A percentile compares a stretch with the other conserved stretches of the same genome.
These are phyloP conservation scores for Typhlomys cinereus DNA, from an alignment of 2,113 vertebrate genomes.

Conservation along the genomic window DNA sequence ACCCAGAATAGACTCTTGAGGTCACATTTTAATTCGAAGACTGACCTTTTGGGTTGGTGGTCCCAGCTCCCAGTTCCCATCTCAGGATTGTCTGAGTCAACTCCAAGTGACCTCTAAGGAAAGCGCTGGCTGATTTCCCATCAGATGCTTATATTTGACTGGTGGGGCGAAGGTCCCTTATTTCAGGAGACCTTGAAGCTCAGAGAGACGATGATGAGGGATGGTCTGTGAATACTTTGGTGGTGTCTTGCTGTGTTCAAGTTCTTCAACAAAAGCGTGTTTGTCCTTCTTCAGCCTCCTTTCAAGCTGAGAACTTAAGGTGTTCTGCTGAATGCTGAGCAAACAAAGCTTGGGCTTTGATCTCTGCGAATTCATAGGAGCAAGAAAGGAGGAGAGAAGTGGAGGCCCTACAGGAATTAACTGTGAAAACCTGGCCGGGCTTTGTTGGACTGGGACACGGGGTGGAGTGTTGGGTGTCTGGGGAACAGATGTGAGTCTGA, in stretches of 20 bases:
- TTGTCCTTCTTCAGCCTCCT: slow-evolving; percentile 59
- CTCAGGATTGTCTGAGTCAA: neutral
- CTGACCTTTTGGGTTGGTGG: neutral
- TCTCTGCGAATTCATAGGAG: slow-evolving; percentile 61
- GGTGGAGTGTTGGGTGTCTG: slow-evolving; percentile 71
- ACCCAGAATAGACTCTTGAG: neutral
- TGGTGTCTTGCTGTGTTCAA: slow-evolving; percentile 13
- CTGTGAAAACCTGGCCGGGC: slow-evolving; percentile 71
- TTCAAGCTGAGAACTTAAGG: slow-evolving; percentile 70
- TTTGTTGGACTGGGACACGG: slow-evolving; percentile 68
- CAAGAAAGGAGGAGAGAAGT: slow-evolving; percentile 70
- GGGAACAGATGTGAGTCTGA: slow-evolving; percentile 74
- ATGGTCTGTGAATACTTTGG: slow-evolving; percentile 25
- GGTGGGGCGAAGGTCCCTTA: neutral
- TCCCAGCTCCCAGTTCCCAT: neutral
- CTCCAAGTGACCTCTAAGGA: slow-evolving; percentile 14
- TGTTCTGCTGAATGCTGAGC: slow-evolving; percentile 65
- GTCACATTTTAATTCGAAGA: slow-evolving; percentile 6
- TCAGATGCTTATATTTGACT: neutral
- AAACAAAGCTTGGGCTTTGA: slow-evolving; percentile 75
- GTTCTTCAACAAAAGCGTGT: slow-evolving; percentile 38
- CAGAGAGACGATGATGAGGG: neutral
- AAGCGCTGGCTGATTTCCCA: neutral
- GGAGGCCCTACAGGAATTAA: slow-evolving; percentile 70
- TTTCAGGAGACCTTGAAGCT: neutral